Evolutionary conservation across 2,113 vertebrate genomes (phyloP).

Genomic region (Catharus bicknelli): DNA sequence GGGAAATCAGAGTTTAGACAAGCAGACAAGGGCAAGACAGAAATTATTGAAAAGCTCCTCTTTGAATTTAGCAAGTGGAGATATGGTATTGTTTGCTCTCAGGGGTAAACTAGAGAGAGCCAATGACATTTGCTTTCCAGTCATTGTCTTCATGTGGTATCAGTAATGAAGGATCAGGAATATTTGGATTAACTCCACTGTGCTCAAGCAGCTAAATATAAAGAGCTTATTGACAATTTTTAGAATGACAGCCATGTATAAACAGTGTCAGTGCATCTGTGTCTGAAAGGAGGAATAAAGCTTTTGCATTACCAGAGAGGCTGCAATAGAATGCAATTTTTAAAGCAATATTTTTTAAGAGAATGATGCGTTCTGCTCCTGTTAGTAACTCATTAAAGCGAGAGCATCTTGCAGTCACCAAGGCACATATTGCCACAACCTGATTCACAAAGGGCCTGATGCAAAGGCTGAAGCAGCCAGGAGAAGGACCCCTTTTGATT

Average conservation of each 20-base stretch:
- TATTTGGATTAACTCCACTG: slow-evolving; percentile 39
- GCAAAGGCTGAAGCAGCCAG: background rate
- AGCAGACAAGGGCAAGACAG: slow-evolving; percentile 17
- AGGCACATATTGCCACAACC: background rate
- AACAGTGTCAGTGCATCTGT: slow-evolving; percentile 1
- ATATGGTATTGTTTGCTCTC: slow-evolving; percentile 19
- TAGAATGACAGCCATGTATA: background rate
- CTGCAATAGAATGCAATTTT: background rate
- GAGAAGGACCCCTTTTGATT: slow-evolving; percentile 20
- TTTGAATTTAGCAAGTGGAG: background rate
- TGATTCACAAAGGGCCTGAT: background rate
- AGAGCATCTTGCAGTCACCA: background rate
- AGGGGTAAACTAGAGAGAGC: slow-evolving; percentile 2
- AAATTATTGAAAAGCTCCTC: background rate
- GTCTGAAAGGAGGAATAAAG: background rate
- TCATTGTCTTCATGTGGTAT: slow-evolving; percentile 50
- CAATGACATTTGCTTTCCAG: slow-evolving; percentile 50
- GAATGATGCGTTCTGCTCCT: background rate
- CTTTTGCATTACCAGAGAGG: background rate
- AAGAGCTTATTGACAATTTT: slow-evolving; percentile 22
- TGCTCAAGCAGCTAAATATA: background rate
- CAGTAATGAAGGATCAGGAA: slow-evolving; percentile 35
- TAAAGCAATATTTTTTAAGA: background rate
- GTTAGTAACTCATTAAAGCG: background rate
- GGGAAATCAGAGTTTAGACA: slow-evolving; percentile 36